Evolutionary conservation across 2,888 invertebrate genomes (phyloP), one percentile per base, ranked within the genome.

Genomic region (Cerastis leucographa): DNA sequence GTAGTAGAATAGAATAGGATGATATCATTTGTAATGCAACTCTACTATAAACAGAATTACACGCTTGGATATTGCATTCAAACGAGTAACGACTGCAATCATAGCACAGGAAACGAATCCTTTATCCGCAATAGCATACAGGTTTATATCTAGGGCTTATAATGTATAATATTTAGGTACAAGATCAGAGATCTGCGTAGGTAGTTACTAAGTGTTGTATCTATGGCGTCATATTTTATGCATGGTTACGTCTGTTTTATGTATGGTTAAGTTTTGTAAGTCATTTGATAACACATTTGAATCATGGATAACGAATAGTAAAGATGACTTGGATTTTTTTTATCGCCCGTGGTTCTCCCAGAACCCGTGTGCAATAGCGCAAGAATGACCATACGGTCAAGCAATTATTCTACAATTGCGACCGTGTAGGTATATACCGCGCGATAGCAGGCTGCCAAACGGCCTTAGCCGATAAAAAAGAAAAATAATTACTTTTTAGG

Each of bases 241-340:
- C n/a, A n/a, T n/a, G n/a, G n/a, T n/a, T n/a, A n/a, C n/a, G n/a
- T n/a, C n/a, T 72, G 29, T 59, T 65, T 29, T 29, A 49, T 9
- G 29, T 74, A 35, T 19, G 14, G 54, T 80, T 74, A 29, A 19
- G 42, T 75, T 44, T 68, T 49, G 42, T 69, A 49, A 49, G 42
- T 78, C 67, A 80, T 67, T 67, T 81, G 81, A 68, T 81, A 68
- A 75, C 44, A 64, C 14, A 46, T n/a, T n/a, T 80, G 44, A 69
- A 54, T 69, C 59, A 69, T 65, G 12, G 12, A 65, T 49, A 68
- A 51, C 44, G 44, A 62, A 46, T 25, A 40, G 51, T 46, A 42
- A n/a, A 19, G 6, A 73, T 74, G 46, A 74, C 64, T 64, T 19
- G 7, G 8, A 5, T 11, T 12, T n/a, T 56, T 56, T 56, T 46